Evolutionary conservation across 2,797 vertebrate species (phyloP).

Genomic region (Lutjanus argentimaculatus): DNA sequence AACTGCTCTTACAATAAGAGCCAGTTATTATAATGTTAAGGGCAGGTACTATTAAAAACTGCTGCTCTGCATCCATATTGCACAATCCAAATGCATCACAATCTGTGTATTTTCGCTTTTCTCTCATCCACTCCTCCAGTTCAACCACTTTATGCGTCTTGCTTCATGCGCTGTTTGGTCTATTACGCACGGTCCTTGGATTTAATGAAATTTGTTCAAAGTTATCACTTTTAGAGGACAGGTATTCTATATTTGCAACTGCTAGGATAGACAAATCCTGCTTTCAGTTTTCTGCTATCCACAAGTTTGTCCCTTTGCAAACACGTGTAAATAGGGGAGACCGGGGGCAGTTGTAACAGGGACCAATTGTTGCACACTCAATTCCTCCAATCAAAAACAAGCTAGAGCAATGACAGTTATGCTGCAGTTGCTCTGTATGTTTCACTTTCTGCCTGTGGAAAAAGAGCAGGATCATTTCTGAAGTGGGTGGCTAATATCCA

Average conservation of each 20-base stretch:
- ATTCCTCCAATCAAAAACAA: too few relatives aligned
- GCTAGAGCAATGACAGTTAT: too few relatives aligned
- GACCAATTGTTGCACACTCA: too few relatives aligned
- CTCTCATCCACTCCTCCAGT: background rate
- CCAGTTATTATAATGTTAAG: background rate
- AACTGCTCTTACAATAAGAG: constrained; percentile 27
- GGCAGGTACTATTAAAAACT: background rate
- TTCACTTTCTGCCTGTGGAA: too few relatives aligned
- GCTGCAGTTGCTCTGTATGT: too few relatives aligned
- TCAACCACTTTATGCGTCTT: background rate
- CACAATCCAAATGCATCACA: background rate
- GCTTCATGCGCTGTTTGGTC: background rate
- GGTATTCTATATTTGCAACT: too few relatives aligned
- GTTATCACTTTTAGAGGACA: background rate
- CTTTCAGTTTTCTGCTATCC: background rate
- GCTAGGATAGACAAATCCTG: too few relatives aligned
- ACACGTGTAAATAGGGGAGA: constrained; percentile 24
- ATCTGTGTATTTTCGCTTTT: background rate
- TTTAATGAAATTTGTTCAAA: background rate
- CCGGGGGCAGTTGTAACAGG: too few relatives aligned
- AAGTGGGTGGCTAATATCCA: too few relatives aligned
- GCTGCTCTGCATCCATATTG: background rate
- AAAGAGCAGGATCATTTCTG: too few relatives aligned
- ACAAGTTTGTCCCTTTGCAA: constrained; percentile 35
- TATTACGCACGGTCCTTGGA: background rate